Conservation (phyloP, 2,113 vertebrate genomes). For the Trichechus manatus region DNA sequence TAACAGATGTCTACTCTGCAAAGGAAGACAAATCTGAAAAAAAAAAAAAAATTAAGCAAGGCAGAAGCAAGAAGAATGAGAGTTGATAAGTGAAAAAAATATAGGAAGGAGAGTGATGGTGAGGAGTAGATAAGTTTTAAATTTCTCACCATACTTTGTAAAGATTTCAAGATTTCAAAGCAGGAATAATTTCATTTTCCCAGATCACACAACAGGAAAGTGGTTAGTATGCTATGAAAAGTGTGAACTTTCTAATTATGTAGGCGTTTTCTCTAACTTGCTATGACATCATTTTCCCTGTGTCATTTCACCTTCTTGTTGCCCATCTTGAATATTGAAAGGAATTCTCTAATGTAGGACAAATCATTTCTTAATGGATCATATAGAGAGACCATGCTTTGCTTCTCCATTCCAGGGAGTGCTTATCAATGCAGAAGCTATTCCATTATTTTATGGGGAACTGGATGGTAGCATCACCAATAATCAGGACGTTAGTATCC, state of each 20-base stretch:
- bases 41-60: neutral
- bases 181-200: neutral
- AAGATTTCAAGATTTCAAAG: neutral
- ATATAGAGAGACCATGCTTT: neutral
- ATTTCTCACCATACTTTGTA: neutral
- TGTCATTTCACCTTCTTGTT: constrained; percentile 17
- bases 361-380: neutral
- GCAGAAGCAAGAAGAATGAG: neutral
- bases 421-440: neutral
- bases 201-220: neutral
- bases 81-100: neutral
- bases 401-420: neutral
- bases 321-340: neutral
- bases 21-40: neutral
- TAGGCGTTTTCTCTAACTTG: neutral
- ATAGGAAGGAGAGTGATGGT: neutral
- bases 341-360: neutral
- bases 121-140: neutral
- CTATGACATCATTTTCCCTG: neutral
- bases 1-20: neutral
- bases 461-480: neutral
- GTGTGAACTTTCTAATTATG: neutral
- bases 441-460: constrained; percentile 55
- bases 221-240: neutral
- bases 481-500: constrained; percentile 30